phyloP scores from a whole-genome alignment of 2,797 vertebrate genomes.

The Helicolenus hilgendorfi region DNA sequence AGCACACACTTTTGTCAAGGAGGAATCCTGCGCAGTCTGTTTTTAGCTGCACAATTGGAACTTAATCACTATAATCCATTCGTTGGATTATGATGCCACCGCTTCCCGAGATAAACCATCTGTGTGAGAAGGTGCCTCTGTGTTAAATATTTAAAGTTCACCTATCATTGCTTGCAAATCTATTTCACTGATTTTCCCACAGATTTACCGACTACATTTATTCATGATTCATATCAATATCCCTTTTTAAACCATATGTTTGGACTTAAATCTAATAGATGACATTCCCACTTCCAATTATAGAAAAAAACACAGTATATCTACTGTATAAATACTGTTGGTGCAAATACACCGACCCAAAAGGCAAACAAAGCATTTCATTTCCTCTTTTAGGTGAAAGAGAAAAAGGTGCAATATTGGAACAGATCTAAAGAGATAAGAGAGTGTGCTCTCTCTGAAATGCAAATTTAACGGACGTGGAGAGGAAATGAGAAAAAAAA shows the following conservation, averaged over 20 bases:
- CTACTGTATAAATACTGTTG: constrained; percentile 14
- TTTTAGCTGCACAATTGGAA: constrained; percentile 82
- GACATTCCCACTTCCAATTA: neutral
- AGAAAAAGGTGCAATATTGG: constrained; percentile 64
- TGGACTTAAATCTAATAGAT: constrained; percentile 14
- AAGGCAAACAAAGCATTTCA: constrained; percentile 64
- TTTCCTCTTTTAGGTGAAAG: constrained; percentile 65
- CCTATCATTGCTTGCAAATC: constrained; percentile 23
- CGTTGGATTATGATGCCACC: constrained; percentile 75
- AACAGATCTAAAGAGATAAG: constrained; percentile 63
- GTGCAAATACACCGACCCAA: constrained; percentile 48
- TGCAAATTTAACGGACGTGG: constrained; percentile 78
- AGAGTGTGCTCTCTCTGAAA: constrained; percentile 63
- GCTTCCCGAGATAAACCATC: constrained; percentile 69
- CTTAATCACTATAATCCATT: constrained; percentile 82
- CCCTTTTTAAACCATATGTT: constrained; percentile 22
- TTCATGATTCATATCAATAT: constrained; percentile 30
- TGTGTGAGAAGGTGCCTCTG: constrained; percentile 62
- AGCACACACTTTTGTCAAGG: constrained; percentile 75
- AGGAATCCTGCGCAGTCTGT: constrained; percentile 71
- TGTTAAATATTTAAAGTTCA: constrained; percentile 66
- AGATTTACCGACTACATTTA: neutral
- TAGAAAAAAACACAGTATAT: constrained; percentile 6
- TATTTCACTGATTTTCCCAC: neutral
- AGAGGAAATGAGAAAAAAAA: constrained; percentile 63